Percentiles rank a stretch among this genome's conserved stretches.
These are phyloP conservation scores for Halictus rubicundus DNA, from an alignment of 1,140 invertebrate genomes.

Conservation along the genomic window DNA sequence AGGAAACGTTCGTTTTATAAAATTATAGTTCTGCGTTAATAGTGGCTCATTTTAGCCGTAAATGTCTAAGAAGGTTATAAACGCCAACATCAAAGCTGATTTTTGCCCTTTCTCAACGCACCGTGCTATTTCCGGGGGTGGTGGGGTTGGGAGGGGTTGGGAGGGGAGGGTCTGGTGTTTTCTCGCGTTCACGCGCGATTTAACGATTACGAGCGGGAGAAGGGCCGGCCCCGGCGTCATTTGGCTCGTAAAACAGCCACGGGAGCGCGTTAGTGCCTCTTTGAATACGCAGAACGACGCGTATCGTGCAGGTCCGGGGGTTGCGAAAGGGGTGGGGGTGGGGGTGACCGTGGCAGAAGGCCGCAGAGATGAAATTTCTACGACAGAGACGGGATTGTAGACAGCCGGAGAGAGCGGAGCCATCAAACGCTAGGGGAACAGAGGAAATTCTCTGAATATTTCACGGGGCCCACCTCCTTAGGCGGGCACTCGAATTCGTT, in stretches of 20 bases:
- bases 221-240: neutral
- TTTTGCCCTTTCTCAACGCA: no score
- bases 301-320: neutral
- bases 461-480: slow-evolving; percentile 2
- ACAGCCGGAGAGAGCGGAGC: slow-evolving; percentile 3
- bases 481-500: slow-evolving; percentile 19
- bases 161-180: no score
- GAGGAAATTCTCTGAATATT: slow-evolving; percentile 32
- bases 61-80: no score
- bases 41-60: no score
- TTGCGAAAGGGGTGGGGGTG: no score
- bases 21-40: no score
- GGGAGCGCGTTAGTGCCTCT: neutral
- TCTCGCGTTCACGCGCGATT: neutral
- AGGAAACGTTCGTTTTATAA: no score
- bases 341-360: neutral
- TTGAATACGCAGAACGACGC: slow-evolving; percentile 3
- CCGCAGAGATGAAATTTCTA: slow-evolving; percentile 19
- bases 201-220: neutral
- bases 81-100: no score
- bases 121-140: no score
- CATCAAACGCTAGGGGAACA: slow-evolving; percentile 21
- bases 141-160: no score
- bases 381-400: neutral
- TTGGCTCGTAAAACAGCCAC: slow-evolving; percentile 1